phyloP scores from a whole-genome alignment of 2,113 vertebrate species.

The Oreotrochilus melanogaster region DNA sequence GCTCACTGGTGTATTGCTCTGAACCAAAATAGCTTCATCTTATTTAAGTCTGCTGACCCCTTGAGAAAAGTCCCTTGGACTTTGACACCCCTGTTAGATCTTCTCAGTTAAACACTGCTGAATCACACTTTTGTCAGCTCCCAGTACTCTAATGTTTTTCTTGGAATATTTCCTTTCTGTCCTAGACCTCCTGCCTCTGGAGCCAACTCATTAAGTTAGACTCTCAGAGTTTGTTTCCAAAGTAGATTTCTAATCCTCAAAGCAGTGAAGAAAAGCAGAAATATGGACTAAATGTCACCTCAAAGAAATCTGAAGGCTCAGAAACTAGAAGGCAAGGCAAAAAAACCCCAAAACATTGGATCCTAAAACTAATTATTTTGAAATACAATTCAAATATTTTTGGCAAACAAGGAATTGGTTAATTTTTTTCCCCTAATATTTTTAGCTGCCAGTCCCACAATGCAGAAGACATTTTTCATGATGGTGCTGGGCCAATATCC shows the following conservation, averaged over 20 bases:
- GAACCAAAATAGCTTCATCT: constrained; percentile 33
- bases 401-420: background rate
- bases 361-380: background rate
- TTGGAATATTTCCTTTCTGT: constrained; percentile 12
- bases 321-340: background rate
- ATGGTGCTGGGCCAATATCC: background rate
- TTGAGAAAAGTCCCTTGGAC: constrained; percentile 29
- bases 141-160: background rate
- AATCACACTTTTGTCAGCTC: constrained; percentile 23
- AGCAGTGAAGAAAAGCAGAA: background rate
- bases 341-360: background rate
- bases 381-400: background rate
- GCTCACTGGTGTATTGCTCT: background rate
- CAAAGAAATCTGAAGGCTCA: background rate
- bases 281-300: background rate
- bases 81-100: constrained; percentile 13
- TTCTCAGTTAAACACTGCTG: background rate
- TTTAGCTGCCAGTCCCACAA: background rate
- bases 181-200: constrained; percentile 12
- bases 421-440: background rate
- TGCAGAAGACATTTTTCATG: background rate
- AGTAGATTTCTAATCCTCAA: background rate
- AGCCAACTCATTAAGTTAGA: constrained; percentile 12
- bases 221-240: background rate
- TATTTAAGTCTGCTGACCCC: constrained; percentile 10